phyloP scores from a whole-genome alignment of 2,797 vertebrate genomes.

The Dallia pectoralis region DNA sequence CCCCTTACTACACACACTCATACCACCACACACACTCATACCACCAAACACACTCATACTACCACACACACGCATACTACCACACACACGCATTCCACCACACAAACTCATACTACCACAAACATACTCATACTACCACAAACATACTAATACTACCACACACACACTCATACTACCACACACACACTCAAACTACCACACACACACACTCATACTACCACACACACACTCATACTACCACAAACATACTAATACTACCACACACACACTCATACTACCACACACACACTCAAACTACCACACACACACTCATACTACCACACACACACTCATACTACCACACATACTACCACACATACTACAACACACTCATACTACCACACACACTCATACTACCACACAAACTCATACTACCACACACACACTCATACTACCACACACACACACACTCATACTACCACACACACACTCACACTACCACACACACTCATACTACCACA shows the following conservation, averaged over 20 bases:
- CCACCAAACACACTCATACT: constrained; percentile 13
- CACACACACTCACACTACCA: constrained; percentile 24
- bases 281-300: constrained; percentile 24
- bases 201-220: constrained; percentile 25
- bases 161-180: constrained; percentile 26
- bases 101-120: constrained; percentile 23
- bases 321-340: constrained; percentile 24
- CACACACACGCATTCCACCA: constrained; percentile 23
- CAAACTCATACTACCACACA: constrained; percentile 25
- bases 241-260: too few relatives aligned
- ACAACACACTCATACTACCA: too few relatives aligned
- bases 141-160: constrained; percentile 21
- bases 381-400: constrained; percentile 22
- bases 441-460: constrained; percentile 26
- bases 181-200: constrained; percentile 21
- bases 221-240: constrained; percentile 24
- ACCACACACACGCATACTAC: constrained; percentile 26
- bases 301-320: constrained; percentile 23
- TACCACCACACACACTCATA: constrained; percentile 28
- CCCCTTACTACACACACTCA: neutral
- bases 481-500: constrained; percentile 23
- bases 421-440: constrained; percentile 22
- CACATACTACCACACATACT: constrained; percentile 21
- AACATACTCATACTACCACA: neutral
- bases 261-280: constrained; percentile 25